Percentiles rank a stretch among this genome's conserved stretches.
Evolutionary conservation across 2,888 invertebrate genomes (phyloP).

Genomic region (Dryomyza anilis): DNA sequence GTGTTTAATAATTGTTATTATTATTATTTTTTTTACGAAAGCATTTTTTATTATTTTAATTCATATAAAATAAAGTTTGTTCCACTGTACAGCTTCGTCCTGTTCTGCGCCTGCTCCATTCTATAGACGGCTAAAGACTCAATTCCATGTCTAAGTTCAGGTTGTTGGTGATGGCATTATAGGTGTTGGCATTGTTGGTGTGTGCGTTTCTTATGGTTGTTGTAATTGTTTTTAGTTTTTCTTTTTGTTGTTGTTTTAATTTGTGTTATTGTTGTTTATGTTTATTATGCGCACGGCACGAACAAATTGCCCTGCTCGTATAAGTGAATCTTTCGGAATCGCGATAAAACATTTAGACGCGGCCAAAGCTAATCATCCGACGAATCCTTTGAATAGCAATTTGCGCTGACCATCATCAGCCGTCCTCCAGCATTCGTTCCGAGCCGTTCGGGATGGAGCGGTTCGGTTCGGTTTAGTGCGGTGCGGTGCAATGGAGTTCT

Average conservation of each 20-base stretch:
- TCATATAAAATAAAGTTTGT: too few species aligned
- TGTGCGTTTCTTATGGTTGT: too few species aligned
- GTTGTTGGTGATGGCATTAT: background rate
- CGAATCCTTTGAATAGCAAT: constrained; percentile 33
- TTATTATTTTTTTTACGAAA: too few species aligned
- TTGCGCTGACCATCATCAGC: constrained; percentile 18
- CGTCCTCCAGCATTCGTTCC: background rate
- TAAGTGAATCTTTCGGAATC: constrained; percentile 36
- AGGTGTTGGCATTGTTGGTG: background rate
- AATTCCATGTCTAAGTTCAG: constrained; percentile 3
- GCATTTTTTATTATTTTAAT: too few species aligned
- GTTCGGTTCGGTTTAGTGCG: background rate
- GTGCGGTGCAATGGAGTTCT: background rate
- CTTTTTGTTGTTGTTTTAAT: background rate
- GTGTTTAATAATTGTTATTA: too few species aligned
- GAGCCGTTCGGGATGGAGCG: background rate
- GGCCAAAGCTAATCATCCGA: constrained; percentile 33
- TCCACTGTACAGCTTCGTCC: background rate
- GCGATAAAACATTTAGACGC: constrained; percentile 34
- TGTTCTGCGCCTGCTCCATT: background rate
- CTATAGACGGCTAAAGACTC: constrained; percentile 13
- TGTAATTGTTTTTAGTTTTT: too few species aligned
- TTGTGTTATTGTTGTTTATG: background rate
- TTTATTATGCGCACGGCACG: constrained; percentile 16
- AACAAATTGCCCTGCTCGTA: constrained; percentile 23